Evolutionary conservation across 1,140 invertebrate species (phyloP), one percentile per base, ranked within the genome.

Genomic region (Lineus longissimus): DNA sequence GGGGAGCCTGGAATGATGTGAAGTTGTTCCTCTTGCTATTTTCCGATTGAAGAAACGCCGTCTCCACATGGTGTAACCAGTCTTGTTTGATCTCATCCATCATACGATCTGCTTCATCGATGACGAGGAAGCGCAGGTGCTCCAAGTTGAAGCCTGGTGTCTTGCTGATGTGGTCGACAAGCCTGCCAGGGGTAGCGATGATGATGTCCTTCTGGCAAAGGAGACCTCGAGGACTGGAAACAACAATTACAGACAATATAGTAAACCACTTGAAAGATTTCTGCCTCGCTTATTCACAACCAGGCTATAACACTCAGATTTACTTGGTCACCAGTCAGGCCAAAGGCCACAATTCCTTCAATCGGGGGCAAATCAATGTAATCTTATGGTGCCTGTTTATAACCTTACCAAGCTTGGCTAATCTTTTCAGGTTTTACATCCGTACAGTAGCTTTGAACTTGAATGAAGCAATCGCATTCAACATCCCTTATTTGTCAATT

Each of bases 41-140:
- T 15, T 36, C 33, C 15, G 33, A 36, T 15, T 36, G n/a, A 7
- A 51, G 57, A 47, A 78, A 74, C 23, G 77, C 73, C 23, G 64
- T 70, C 59, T 81, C 78, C 7, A 82, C 69, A 9, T 70, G 61
- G 13, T 36, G 85, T 1, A 96, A 81, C 93, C 93, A 96, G 76
- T 95, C 90, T 73, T 92, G 89, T 78, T 95, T 90, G 23, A 94
- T 86, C 72, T 92, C 90, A 70, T 96, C 92, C 82, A 95, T 89
- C 65, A 95, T 89, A 67, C 92, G 85, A 83, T 99, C 96, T 13
- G 95, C 95, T 85, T 99, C 95, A 82, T 99, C 96, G 59, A 97
- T 91, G 67, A 97, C 88, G 56, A 98, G 81, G 83, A 91, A 97
- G 75, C 89, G 85, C 0, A 98, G 83, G 70, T 87, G 76, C 69